Percentiles rank a stretch among this genome's conserved stretches.
phyloP scores from a whole-genome alignment of 2,797 vertebrate genomes.

The Ammospiza maritima region DNA sequence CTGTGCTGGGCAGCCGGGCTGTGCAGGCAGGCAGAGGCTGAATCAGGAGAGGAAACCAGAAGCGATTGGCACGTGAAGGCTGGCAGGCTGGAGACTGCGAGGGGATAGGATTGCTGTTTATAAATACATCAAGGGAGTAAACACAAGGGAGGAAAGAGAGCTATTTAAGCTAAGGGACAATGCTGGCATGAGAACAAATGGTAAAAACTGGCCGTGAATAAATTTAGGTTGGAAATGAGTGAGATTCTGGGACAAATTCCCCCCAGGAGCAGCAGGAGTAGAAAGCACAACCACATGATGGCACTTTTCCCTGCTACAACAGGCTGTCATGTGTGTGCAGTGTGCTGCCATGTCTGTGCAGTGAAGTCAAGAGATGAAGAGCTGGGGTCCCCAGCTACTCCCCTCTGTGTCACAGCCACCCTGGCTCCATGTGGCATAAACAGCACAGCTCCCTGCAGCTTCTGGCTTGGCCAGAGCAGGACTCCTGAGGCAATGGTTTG shows the following conservation, averaged over 20 bases:
- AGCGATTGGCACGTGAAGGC: background rate
- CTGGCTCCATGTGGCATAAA: background rate
- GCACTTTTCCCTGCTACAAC: background rate
- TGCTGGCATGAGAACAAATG: constrained; percentile 62
- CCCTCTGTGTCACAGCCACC: background rate
- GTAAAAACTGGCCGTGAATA: constrained; percentile 54
- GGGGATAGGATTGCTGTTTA: constrained; percentile 79
- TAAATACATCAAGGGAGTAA: constrained; percentile 81
- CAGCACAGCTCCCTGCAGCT: background rate
- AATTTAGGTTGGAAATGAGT: constrained; percentile 44
- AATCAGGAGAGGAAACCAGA: background rate
- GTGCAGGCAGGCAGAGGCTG: background rate
- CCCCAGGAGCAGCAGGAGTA: background rate
- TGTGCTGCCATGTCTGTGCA: background rate
- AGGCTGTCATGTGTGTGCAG: background rate
- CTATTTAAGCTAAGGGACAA: constrained; percentile 66
- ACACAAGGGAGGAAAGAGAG: constrained; percentile 73
- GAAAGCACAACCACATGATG: background rate
- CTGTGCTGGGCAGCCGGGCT: background rate
- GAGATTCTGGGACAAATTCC: background rate
- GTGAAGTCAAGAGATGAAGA: rapidly evolving
- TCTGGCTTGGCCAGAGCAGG: background rate
- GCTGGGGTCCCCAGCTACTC: background rate
- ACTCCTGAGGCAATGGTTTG: background rate
- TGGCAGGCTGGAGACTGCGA: constrained; percentile 21